Conservation (phyloP, 2,113 vertebrate genomes). For the Triplophysa siluroides region DNA sequence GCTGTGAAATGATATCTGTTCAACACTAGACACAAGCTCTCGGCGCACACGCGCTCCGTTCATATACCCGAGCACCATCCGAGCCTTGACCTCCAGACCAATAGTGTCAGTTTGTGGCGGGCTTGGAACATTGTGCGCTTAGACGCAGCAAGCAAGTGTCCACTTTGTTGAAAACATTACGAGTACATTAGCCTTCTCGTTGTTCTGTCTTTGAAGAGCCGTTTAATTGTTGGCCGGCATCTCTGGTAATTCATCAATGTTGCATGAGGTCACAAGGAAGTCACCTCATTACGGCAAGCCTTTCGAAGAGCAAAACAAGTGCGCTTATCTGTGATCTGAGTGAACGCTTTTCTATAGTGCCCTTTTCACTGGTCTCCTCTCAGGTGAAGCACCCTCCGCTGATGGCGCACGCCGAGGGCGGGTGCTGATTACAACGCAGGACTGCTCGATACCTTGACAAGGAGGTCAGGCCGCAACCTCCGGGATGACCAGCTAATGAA, state of each 20-base stretch:
- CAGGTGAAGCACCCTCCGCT: slow-evolving; percentile 25
- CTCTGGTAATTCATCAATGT: not conserved
- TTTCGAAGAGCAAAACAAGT: slow-evolving; percentile 12
- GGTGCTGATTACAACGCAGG: not conserved
- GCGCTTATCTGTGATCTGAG: slow-evolving; percentile 6
- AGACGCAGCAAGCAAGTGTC: not conserved
- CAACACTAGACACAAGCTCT: not conserved
- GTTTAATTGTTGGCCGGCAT: not conserved
- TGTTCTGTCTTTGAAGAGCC: not conserved
- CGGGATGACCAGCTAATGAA: slow-evolving; percentile 14
- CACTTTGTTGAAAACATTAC: not conserved
- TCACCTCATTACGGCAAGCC: not conserved
- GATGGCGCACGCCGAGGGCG: not conserved
- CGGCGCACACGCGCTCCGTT: not conserved
- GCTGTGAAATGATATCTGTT: not conserved
- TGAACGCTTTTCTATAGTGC: not conserved
- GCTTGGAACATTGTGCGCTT: not conserved
- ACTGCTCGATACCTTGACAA: not conserved
- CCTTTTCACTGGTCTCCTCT: slow-evolving; percentile 6
- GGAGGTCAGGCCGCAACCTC: not conserved
- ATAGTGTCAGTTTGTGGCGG: not conserved
- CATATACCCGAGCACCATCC: not conserved
- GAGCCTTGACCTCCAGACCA: slow-evolving; percentile 14
- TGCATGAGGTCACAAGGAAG: not conserved
- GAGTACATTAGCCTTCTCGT: not conserved